Evolutionary conservation across 2,888 invertebrate genomes (phyloP).

Genomic region (Panzeria rudis): DNA sequence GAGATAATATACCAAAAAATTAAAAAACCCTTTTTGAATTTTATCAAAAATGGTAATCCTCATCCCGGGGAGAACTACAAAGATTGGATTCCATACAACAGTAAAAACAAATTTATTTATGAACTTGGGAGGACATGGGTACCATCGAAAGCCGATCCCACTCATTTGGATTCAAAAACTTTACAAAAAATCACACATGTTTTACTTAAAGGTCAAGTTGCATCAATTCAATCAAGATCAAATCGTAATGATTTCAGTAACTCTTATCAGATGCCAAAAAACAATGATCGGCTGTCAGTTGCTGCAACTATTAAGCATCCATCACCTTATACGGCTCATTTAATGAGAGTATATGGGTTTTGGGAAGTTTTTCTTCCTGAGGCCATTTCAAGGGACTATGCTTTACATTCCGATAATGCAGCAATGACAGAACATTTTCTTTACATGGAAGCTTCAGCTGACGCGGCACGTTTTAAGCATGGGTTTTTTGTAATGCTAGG

Average conservation of each 20-base stretch:
- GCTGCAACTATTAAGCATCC: slow-evolving; percentile 60
- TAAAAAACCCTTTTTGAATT: slow-evolving; percentile 85
- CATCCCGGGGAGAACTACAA: slow-evolving; percentile 84
- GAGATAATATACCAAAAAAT: slow-evolving; percentile 85
- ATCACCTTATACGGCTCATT: slow-evolving; percentile 79
- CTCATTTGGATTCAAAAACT: slow-evolving; percentile 74
- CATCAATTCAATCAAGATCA: slow-evolving; percentile 74
- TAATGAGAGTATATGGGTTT: slow-evolving; percentile 82
- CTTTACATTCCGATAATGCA: slow-evolving; percentile 72
- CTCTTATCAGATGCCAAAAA: slow-evolving; percentile 73
- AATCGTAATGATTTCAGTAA: slow-evolving; percentile 78
- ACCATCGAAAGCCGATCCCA: not conserved
- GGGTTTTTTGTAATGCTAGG: slow-evolving; percentile 83
- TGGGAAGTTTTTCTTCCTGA: slow-evolving; percentile 81
- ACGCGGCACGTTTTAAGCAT: slow-evolving; percentile 82
- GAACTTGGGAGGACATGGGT: slow-evolving; percentile 78
- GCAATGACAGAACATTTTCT: slow-evolving; percentile 77
- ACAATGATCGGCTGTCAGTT: slow-evolving; percentile 39
- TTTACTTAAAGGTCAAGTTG: slow-evolving; percentile 70
- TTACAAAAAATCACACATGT: slow-evolving; percentile 79
- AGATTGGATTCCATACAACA: slow-evolving; percentile 86
- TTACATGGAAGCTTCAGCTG: slow-evolving; percentile 80
- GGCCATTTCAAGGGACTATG: slow-evolving; percentile 65
- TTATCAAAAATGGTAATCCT: slow-evolving; percentile 86
- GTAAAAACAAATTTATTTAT: slow-evolving; percentile 80